Evolutionary conservation across 2,797 vertebrate genomes (phyloP).

Genomic region (Myotis pilosus): DNA sequence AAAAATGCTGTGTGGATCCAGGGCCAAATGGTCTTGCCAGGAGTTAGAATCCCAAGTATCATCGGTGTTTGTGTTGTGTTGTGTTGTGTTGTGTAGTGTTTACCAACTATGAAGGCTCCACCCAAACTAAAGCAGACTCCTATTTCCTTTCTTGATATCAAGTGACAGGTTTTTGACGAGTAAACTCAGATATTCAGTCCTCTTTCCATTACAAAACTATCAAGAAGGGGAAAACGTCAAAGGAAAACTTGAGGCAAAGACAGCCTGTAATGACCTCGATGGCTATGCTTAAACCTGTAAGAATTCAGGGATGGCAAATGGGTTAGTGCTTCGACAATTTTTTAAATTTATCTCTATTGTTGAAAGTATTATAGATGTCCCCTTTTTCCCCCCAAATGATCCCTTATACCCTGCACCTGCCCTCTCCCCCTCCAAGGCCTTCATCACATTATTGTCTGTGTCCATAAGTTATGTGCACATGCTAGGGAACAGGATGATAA

Average conservation of each 20-base stretch:
- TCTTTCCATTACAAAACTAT: conserved; percentile 72
- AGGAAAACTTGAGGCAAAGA: conserved; percentile 36
- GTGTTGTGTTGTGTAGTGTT: not conserved
- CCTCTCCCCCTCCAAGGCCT: no score
- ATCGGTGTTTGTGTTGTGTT: not conserved
- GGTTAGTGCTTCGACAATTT: not conserved
- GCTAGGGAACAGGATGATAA: not conserved
- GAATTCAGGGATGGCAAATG: not conserved
- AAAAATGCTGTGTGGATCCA: no score
- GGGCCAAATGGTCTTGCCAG: not conserved
- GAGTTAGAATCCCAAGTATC: not conserved
- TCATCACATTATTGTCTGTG: no score
- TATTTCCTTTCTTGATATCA: conserved; percentile 41
- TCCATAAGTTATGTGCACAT: no score
- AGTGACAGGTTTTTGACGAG: conserved; percentile 59
- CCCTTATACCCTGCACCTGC: no score
- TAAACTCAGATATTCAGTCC: conserved; percentile 75
- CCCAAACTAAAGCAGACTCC: not conserved
- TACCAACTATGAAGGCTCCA: not conserved
- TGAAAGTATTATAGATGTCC: no score
- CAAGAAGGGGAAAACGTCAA: conserved; percentile 64
- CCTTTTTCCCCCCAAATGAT: no score
- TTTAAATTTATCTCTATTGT: not conserved
- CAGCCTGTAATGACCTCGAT: not conserved
- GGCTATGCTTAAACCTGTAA: not conserved